phyloP scores from a whole-genome alignment of 2,888 invertebrate species.

The Myopa testacea region DNA sequence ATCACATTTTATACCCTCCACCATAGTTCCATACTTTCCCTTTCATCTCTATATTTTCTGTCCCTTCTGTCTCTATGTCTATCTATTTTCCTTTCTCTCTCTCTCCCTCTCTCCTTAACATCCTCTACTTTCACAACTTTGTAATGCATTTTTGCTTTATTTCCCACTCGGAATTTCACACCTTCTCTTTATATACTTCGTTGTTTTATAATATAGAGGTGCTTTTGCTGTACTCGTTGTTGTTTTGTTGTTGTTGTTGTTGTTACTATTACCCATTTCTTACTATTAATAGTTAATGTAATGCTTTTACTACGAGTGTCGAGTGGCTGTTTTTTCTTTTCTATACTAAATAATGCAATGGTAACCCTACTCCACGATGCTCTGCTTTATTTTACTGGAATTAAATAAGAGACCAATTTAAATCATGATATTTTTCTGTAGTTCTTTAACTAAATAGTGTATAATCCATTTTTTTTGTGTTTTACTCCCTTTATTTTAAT shows the following conservation, averaged over 20 bases:
- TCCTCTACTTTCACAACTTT: background rate
- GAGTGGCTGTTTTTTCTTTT: background rate
- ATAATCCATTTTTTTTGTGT: too few relatives aligned
- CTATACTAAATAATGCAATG: too few relatives aligned
- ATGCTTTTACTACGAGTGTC: background rate
- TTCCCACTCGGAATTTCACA: background rate
- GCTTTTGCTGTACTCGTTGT: background rate
- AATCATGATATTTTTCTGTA: background rate
- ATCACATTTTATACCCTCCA: too few relatives aligned
- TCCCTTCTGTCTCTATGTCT: too few relatives aligned
- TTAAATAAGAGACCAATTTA: too few relatives aligned
- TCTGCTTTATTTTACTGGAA: background rate
- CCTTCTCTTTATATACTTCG: background rate
- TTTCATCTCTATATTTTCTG: too few relatives aligned
- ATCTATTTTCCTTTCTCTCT: too few relatives aligned
- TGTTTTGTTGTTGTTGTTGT: background rate
- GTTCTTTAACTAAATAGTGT: background rate
- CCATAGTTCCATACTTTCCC: too few relatives aligned
- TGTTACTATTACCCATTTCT: background rate
- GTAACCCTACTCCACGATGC: background rate
- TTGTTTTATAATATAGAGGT: background rate
- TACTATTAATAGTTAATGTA: conserved; percentile 1
- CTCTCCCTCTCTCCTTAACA: too few relatives aligned
- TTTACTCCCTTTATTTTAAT: too few relatives aligned
- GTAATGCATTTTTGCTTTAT: background rate